A percentile compares a stretch with the other conserved stretches of the same genome.
Conservation (phyloP, 2,888 invertebrate species). For the Lycophotia porphyrea region DNA sequence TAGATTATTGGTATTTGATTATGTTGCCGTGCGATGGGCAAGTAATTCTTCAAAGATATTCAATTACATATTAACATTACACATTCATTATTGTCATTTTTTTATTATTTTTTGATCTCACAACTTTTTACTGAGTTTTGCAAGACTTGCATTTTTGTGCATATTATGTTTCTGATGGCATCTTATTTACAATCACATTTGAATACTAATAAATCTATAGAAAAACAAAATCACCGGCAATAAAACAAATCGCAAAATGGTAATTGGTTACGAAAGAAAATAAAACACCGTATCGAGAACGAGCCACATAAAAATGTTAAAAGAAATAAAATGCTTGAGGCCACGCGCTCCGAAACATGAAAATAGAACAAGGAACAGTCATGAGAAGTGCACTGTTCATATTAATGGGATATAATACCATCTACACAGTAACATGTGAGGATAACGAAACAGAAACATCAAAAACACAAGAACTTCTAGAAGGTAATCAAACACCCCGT, state of each 20-base stretch:
- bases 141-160: too few relatives aligned
- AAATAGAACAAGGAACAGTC: slow-evolving; percentile 3
- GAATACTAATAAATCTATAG: neutral
- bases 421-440: neutral
- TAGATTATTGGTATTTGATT: too few relatives aligned
- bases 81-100: too few relatives aligned
- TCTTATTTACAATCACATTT: neutral
- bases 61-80: too few relatives aligned
- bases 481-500: neutral
- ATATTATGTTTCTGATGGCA: too few relatives aligned
- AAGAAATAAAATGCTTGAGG: slow-evolving; percentile 18
- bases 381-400: slow-evolving; percentile 22
- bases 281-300: slow-evolving; percentile 17
- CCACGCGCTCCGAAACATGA: neutral
- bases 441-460: neutral
- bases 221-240: slow-evolving; percentile 1
- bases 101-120: too few relatives aligned
- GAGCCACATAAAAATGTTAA: neutral
- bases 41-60: too few relatives aligned
- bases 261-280: slow-evolving; percentile 12
- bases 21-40: too few relatives aligned
- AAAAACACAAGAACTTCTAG: neutral
- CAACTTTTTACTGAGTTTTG: too few relatives aligned
- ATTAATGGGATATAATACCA: neutral
- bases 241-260: slow-evolving; percentile 28